Evolutionary conservation across 2,888 invertebrate genomes (phyloP), one percentile per base, ranked within the genome.

Genomic region (Agapostemon virescens): DNA sequence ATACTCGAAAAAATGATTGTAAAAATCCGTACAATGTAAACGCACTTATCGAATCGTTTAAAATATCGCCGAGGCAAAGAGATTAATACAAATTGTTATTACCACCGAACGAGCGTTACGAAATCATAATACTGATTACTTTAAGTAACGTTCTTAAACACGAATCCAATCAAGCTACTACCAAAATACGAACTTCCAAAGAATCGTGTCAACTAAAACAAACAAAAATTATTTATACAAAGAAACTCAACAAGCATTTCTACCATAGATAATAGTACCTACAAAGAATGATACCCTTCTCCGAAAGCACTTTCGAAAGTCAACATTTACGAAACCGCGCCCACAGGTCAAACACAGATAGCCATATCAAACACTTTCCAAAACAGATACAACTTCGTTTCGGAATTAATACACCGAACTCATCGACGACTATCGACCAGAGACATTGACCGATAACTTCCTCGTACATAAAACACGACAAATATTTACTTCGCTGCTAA

Each of bases 281-380:
- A 13, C 1, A 20, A 61, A 30, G 7, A 30, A 30, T 30, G 30
- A 61, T 30, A 58, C 2, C 0, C 15, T 23, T 0, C 20, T 49
- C 33, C 33, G 26, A 0, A 2, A 6, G 15, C 15, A n/a, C 20
- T 13, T 13, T n/a, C n/a, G 15, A 13, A 33, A 20, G 30, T 45
- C n/a, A n/a, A 49, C 15, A 49, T 23, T 45, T n/a, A 7, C 30
- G 49, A 49, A 68, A 76, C 77, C 68, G 69, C 77, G 42, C 77
- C 77, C 77, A 68, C 36, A 69, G 33, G 30, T 63, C 58, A 11
- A 30, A 13, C 15, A 40, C 61, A 17, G 5, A 42, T 36, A 23
- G 38, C 17, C 38, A 9, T 23, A 26, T 55, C 42, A 55, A 20
- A 4, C 1, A 30, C 17, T 7, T 26, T 33, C 20, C 9, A 3